These are phyloP conservation scores for Ramphastos sulfuratus DNA, from an alignment of 2,113 vertebrate genomes.

Conservation along the genomic window DNA sequence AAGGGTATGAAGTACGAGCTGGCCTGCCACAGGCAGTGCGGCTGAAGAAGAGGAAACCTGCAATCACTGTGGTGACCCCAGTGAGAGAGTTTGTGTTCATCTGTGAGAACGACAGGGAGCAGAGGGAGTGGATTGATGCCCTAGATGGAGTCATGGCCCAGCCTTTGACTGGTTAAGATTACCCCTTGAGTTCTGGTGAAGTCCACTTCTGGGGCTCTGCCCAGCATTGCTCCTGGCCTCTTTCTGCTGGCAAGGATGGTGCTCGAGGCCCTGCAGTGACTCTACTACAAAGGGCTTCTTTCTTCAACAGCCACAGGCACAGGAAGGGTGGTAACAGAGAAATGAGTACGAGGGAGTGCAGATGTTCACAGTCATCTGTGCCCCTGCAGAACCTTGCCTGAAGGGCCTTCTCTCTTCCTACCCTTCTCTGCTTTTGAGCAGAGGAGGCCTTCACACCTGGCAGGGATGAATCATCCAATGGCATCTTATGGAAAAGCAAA, in stretches of 20 bases:
- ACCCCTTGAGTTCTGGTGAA: constrained; percentile 68
- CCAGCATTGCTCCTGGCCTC: background rate
- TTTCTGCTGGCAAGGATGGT: background rate
- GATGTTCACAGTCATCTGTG: background rate
- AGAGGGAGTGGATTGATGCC: constrained; percentile 86
- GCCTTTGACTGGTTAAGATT: constrained; percentile 78
- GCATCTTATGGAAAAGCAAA: background rate
- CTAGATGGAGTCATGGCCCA: constrained; percentile 78
- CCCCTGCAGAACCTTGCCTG: background rate
- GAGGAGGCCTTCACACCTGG: background rate
- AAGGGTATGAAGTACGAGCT: constrained; percentile 82
- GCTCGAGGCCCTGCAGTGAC: background rate
- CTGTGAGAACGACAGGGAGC: constrained; percentile 86
- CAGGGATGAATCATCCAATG: background rate
- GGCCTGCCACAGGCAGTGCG: constrained; percentile 73
- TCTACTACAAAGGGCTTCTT: background rate
- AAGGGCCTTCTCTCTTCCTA: background rate
- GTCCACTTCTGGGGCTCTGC: background rate
- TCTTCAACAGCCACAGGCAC: background rate
- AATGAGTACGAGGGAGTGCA: background rate
- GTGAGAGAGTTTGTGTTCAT: constrained; percentile 84
- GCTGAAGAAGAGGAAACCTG: constrained; percentile 84
- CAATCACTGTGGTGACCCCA: constrained; percentile 81
- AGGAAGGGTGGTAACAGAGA: background rate
- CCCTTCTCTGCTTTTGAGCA: background rate